Evolutionary conservation across 2,113 vertebrate genomes (phyloP).

Genomic region (Sander lucioperca): DNA sequence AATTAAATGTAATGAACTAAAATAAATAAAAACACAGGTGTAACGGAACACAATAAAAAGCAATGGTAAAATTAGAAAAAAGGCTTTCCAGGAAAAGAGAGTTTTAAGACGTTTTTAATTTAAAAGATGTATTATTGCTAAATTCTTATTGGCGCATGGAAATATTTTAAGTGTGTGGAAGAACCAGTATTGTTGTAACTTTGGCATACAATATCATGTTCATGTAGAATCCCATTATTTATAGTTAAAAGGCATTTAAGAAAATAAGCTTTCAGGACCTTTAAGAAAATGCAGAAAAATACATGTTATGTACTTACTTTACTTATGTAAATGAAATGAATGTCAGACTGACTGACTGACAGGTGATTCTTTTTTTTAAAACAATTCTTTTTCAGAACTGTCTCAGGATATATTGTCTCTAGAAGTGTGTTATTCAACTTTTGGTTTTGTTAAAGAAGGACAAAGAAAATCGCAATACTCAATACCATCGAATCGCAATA

Average conservation of each 20-base stretch:
- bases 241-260: background rate
- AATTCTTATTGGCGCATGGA: background rate
- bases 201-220: background rate
- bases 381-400: too few relatives aligned
- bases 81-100: background rate
- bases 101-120: background rate
- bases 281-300: background rate
- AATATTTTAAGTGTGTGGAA: background rate
- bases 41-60: background rate
- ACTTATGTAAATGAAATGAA: too few relatives aligned
- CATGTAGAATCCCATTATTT: background rate
- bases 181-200: background rate
- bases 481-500: too few relatives aligned
- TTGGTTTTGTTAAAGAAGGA: too few relatives aligned
- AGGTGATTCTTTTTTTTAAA: too few relatives aligned
- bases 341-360: too few relatives aligned
- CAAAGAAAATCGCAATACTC: too few relatives aligned
- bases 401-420: too few relatives aligned
- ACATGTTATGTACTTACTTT: too few relatives aligned
- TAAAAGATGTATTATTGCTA: background rate
- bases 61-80: background rate
- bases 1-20: background rate
- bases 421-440: too few relatives aligned
- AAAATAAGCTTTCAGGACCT: background rate
- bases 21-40: background rate